phyloP scores from a whole-genome alignment of 2,888 invertebrate genomes.

The Oconnorella tubifera region DNA sequence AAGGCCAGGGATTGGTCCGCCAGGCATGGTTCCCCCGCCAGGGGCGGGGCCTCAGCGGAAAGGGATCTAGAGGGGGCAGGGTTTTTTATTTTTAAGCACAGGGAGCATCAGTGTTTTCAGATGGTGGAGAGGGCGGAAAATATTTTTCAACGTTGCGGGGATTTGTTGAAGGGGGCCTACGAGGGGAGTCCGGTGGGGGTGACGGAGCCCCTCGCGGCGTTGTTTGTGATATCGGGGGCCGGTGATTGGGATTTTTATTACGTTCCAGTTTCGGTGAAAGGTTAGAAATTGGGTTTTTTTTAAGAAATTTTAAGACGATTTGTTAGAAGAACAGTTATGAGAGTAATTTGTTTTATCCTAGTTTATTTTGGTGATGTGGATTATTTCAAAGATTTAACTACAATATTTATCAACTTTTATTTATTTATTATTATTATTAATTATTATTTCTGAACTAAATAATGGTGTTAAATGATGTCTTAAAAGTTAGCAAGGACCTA shows the following conservation, averaged over 20 bases:
- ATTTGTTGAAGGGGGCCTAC: constrained; percentile 32
- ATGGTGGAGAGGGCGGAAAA: constrained; percentile 30
- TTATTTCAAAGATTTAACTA: too few species aligned
- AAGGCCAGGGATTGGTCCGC: constrained; percentile 32
- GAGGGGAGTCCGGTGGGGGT: constrained; percentile 26
- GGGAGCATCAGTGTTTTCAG: constrained; percentile 35
- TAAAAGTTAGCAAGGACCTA: too few species aligned
- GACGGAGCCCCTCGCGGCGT: constrained; percentile 28
- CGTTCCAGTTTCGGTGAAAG: constrained; percentile 21
- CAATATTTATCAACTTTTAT: too few species aligned
- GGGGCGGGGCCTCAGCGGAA: constrained; percentile 8
- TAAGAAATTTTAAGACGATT: too few species aligned
- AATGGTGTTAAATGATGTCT: too few species aligned
- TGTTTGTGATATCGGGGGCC: constrained; percentile 32
- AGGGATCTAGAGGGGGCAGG: constrained; percentile 36
- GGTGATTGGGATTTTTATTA: constrained; percentile 40
- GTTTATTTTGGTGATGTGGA: too few species aligned
- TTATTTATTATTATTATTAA: too few species aligned
- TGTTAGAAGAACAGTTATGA: too few species aligned
- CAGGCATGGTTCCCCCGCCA: constrained; percentile 23
- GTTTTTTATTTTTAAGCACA: constrained; percentile 37
- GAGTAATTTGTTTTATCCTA: too few species aligned
- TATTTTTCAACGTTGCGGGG: constrained; percentile 29
- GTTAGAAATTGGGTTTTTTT: too few species aligned
- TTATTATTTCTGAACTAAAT: too few species aligned